A percentile compares a stretch with the other conserved stretches of the same genome.
Conservation (phyloP, 1,140 invertebrate genomes). For the Pseudomyrmex sp. region DNA sequence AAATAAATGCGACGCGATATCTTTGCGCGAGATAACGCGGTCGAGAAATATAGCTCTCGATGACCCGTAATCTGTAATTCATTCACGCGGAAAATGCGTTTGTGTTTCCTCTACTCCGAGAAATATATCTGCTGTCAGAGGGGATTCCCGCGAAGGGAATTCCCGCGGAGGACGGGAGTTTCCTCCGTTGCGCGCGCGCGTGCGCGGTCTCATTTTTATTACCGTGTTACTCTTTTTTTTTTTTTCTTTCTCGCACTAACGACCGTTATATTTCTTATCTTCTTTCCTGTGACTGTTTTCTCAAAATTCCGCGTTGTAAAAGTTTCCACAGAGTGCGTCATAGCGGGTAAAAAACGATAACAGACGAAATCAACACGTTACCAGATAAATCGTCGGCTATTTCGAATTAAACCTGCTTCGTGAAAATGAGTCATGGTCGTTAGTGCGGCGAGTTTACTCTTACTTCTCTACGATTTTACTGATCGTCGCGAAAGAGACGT, state of each 20-base stretch:
- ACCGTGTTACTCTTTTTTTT: too few relatives aligned
- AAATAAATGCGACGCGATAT: not conserved
- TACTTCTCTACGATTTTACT: constrained; percentile 59
- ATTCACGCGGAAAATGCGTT: constrained; percentile 5
- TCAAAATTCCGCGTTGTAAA: not conserved
- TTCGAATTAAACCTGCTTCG: constrained; percentile 60
- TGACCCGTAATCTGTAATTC: constrained; percentile 5
- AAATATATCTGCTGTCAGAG: constrained; percentile 4
- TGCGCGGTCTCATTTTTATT: not conserved
- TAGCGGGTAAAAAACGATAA: not conserved
- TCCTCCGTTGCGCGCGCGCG: not conserved
- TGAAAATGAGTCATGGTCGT: constrained; percentile 75
- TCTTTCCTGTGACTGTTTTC: too few relatives aligned
- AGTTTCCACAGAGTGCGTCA: not conserved
- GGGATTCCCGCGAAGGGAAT: constrained; percentile 6
- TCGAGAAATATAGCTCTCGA: constrained; percentile 4
- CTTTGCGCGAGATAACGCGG: not conserved
- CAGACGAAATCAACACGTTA: constrained; percentile 7
- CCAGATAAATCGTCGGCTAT: not conserved
- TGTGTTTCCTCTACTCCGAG: not conserved
- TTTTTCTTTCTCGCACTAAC: not conserved
- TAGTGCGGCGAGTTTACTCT: constrained; percentile 59
- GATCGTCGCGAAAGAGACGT: constrained; percentile 41
- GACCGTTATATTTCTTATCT: not conserved
- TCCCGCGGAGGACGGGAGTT: constrained; percentile 5